Evolutionary conservation across 2,797 vertebrate species (phyloP).

Genomic region (Balearica regulorum): DNA sequence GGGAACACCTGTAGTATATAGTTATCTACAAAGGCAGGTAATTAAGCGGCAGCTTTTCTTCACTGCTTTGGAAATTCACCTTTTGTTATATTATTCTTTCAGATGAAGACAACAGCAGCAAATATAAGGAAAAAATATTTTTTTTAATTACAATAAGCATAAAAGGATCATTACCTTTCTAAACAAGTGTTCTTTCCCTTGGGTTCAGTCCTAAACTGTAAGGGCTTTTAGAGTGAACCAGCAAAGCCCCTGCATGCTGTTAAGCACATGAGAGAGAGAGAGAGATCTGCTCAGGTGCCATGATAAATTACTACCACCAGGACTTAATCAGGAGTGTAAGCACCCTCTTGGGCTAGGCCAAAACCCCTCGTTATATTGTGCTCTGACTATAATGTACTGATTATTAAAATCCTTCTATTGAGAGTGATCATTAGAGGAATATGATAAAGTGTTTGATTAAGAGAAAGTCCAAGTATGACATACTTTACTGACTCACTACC

Average conservation of each 20-base stretch:
- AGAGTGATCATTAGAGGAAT: background rate
- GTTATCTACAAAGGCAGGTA: background rate
- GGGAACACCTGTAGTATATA: background rate
- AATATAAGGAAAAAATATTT: background rate
- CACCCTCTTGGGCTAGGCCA: background rate
- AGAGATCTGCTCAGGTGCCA: background rate
- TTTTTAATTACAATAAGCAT: background rate
- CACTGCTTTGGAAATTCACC: background rate
- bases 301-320: background rate
- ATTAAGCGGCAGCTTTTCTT: background rate
- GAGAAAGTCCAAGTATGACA: background rate
- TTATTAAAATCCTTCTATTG: background rate
- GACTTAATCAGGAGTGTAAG: background rate
- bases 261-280: background rate
- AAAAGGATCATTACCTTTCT: background rate
- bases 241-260: background rate
- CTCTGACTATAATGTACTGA: background rate
- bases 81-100: background rate
- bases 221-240: background rate
- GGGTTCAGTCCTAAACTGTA: background rate
- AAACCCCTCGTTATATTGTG: background rate
- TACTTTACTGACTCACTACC: background rate
- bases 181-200: background rate
- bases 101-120: background rate
- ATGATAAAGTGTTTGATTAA: conserved; percentile 1